Conservation (phyloP, 2,888 invertebrate genomes). For the Gonocerus acuteangulatus region DNA sequence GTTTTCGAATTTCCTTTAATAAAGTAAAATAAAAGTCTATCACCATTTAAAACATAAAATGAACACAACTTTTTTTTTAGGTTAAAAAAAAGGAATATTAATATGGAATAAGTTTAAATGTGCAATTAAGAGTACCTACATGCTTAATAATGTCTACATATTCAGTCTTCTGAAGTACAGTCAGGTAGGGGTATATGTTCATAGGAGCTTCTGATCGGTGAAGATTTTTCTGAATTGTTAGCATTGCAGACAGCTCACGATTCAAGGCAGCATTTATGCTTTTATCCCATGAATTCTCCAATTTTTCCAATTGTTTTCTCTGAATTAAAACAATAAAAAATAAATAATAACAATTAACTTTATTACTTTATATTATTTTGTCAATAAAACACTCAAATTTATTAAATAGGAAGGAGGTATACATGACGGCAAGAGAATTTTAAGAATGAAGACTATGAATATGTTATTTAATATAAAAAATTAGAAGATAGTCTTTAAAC, state of each 20-base stretch:
- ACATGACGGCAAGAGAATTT: too few species aligned
- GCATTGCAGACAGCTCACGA: conserved; percentile 59
- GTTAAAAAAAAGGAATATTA: too few species aligned
- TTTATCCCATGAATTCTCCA: conserved; percentile 59
- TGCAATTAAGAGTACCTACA: too few species aligned
- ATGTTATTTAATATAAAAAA: too few species aligned
- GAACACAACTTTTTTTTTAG: too few species aligned
- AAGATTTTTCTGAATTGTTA: conserved; percentile 51
- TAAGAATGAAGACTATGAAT: too few species aligned
- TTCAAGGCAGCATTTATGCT: conserved; percentile 56
- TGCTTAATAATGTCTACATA: conserved; percentile 47
- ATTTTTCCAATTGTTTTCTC: conserved; percentile 55
- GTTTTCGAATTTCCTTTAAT: conserved; percentile 58
- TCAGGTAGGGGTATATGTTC: conserved; percentile 64
- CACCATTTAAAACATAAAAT: background rate
- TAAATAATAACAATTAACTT: too few species aligned
- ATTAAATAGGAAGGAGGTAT: too few species aligned
- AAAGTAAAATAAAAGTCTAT: conserved; percentile 46
- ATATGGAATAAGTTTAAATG: too few species aligned
- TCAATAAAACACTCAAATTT: too few species aligned
- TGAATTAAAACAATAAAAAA: conserved; percentile 42
- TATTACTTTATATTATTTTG: too few species aligned
- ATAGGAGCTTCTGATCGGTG: conserved; percentile 49
- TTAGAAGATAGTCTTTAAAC: too few species aligned
- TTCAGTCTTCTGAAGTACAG: conserved; percentile 49